Evolutionary conservation across 2,113 vertebrate genomes (phyloP).

Genomic region (Pygoscelis adeliae): DNA sequence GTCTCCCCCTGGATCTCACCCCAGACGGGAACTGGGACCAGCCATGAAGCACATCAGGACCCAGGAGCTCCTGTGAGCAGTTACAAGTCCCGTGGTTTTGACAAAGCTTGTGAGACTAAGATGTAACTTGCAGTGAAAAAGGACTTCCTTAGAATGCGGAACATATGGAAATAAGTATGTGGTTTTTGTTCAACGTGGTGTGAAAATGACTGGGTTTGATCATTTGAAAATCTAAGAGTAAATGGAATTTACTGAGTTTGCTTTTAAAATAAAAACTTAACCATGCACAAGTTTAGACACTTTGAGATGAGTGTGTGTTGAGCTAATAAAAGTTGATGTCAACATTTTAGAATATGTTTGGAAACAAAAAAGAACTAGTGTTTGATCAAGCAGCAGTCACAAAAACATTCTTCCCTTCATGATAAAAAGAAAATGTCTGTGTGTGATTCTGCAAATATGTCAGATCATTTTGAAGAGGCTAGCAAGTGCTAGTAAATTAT

Average conservation of each 20-base stretch:
- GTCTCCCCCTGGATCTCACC: neutral
- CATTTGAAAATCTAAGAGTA: slow-evolving; percentile 30
- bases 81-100: neutral
- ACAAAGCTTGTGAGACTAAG: neutral
- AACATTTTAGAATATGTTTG: slow-evolving; percentile 50
- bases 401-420: slow-evolving; percentile 49
- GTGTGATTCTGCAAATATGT: slow-evolving; percentile 60
- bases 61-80: neutral
- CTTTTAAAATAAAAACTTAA: neutral
- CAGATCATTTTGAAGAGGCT: slow-evolving; percentile 64
- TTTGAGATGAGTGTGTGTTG: slow-evolving; percentile 31
- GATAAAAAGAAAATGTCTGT: slow-evolving; percentile 56
- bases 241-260: neutral
- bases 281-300: slow-evolving; percentile 6
- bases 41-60: neutral
- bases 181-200: neutral
- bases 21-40: neutral
- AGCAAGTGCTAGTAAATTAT: slow-evolving; percentile 65
- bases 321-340: slow-evolving; percentile 55
- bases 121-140: neutral
- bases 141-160: neutral
- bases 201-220: slow-evolving; percentile 28
- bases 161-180: neutral
- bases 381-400: slow-evolving; percentile 64
- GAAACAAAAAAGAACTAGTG: slow-evolving; percentile 38